These are phyloP conservation scores for Gasterosteus nipponicus DNA, from an alignment of 2,113 vertebrate species.

Conservation along the genomic window DNA sequence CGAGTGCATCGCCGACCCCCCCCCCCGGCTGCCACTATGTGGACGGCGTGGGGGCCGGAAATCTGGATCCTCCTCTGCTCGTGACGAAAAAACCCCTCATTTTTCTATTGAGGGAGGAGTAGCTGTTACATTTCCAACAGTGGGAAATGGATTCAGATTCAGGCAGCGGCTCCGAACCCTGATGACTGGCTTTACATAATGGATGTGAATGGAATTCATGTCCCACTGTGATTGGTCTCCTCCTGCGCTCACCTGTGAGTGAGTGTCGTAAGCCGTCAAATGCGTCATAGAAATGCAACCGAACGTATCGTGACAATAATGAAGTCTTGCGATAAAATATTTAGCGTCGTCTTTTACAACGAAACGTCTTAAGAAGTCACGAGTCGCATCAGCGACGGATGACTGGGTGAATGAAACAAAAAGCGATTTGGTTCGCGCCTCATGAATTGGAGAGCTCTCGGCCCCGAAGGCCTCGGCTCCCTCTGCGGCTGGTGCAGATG, in stretches of 20 bases:
- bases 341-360: neutral
- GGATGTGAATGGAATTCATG: neutral
- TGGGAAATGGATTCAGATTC: neutral
- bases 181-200: neutral
- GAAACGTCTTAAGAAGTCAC: neutral
- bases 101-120: neutral
- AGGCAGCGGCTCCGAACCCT: neutral
- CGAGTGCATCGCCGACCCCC: neutral
- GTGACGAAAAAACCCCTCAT: neutral
- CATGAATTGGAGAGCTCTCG: constrained; percentile 23
- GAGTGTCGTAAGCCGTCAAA: neutral
- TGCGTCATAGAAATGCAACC: neutral
- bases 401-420: neutral
- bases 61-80: neutral
- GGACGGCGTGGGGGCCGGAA: too few relatives aligned
- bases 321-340: constrained; percentile 11
- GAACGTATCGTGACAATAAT: constrained; percentile 8
- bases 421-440: constrained; percentile 21
- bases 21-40: too few relatives aligned
- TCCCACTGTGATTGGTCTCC: neutral
- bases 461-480: neutral
- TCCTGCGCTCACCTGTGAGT: too few relatives aligned
- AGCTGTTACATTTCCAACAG: neutral
- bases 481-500: constrained; percentile 17
- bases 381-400: neutral